phyloP scores from a whole-genome alignment of 1,140 invertebrate genomes.

The Ectropis grisescens region DNA sequence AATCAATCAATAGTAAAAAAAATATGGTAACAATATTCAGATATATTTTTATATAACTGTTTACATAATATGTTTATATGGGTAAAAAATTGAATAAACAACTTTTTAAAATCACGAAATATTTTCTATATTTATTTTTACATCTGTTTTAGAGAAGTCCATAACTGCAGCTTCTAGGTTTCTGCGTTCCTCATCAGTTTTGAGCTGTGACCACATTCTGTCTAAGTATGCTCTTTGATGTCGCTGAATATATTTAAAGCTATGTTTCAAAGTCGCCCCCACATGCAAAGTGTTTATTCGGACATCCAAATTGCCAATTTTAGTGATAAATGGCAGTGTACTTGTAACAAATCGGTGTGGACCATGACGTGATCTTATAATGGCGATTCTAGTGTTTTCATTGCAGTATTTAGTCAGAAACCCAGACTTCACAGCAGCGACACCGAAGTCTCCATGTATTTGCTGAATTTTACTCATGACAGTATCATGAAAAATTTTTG shows the following conservation, averaged over 20 bases:
- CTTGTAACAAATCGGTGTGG: slow-evolving; percentile 79
- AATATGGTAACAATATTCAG: too few species aligned
- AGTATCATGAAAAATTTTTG: slow-evolving; percentile 70
- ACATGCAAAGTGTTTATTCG: slow-evolving; percentile 76
- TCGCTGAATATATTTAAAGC: slow-evolving; percentile 79
- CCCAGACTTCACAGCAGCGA: slow-evolving; percentile 76
- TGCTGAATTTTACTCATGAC: slow-evolving; percentile 75
- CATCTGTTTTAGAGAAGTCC: slow-evolving; percentile 63
- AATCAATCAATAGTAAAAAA: too few species aligned
- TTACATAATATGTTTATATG: too few species aligned
- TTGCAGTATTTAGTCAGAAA: slow-evolving; percentile 86
- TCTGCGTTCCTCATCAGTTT: slow-evolving; percentile 70
- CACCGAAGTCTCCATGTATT: slow-evolving; percentile 80
- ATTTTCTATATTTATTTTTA: slow-evolving; percentile 46
- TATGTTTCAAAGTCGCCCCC: slow-evolving; percentile 83
- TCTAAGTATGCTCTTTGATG: slow-evolving; percentile 75
- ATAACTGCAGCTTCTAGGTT: slow-evolving; percentile 67
- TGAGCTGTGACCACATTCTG: slow-evolving; percentile 67
- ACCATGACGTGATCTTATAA: slow-evolving; percentile 78
- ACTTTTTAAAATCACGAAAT: slow-evolving; percentile 32
- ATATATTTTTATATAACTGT: too few species aligned
- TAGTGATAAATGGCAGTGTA: slow-evolving; percentile 75
- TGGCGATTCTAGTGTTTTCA: slow-evolving; percentile 77
- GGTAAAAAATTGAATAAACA: too few species aligned
- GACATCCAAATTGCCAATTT: slow-evolving; percentile 74